Conservation (phyloP, 2,113 vertebrate species). For the Thymallus thymallus region DNA sequence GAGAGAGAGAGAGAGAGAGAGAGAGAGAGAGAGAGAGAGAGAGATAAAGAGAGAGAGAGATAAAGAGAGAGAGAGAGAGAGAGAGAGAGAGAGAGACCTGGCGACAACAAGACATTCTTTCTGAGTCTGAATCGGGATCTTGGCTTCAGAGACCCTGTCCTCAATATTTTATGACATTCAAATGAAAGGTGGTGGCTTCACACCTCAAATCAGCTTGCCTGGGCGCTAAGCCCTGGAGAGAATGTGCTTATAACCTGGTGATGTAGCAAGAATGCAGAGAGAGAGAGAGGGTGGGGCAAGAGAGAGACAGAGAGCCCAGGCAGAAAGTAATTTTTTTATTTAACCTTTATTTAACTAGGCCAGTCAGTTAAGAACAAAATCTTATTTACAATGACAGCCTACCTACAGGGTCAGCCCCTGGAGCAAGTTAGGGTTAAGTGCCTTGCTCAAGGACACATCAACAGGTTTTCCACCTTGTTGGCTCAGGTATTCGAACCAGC, state of each 20-base stretch:
- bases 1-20: not conserved
- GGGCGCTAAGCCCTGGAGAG: slow-evolving; percentile 47
- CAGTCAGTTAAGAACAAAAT: too few species aligned
- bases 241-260: slow-evolving; percentile 45
- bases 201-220: slow-evolving; percentile 42
- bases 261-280: slow-evolving; percentile 8
- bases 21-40: not conserved
- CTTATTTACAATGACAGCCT: too few species aligned
- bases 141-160: slow-evolving; percentile 30
- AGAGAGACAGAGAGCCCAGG: not conserved
- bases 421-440: too few species aligned
- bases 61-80: not conserved
- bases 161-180: slow-evolving; percentile 53
- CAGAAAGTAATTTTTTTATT: too few species aligned
- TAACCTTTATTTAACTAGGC: too few species aligned
- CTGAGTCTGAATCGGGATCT: slow-evolving; percentile 14
- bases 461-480: too few species aligned
- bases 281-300: not conserved
- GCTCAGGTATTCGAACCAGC: too few species aligned
- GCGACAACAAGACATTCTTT: slow-evolving; percentile 14
- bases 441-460: too few species aligned
- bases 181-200: slow-evolving; percentile 50
- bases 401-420: too few species aligned
- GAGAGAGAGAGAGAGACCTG: slow-evolving; percentile 8
- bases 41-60: not conserved